Percentiles rank a stretch among this genome's conserved stretches.
These are phyloP conservation scores for Eulithis prunata DNA, from an alignment of 2,888 invertebrate genomes.

Conservation along the genomic window DNA sequence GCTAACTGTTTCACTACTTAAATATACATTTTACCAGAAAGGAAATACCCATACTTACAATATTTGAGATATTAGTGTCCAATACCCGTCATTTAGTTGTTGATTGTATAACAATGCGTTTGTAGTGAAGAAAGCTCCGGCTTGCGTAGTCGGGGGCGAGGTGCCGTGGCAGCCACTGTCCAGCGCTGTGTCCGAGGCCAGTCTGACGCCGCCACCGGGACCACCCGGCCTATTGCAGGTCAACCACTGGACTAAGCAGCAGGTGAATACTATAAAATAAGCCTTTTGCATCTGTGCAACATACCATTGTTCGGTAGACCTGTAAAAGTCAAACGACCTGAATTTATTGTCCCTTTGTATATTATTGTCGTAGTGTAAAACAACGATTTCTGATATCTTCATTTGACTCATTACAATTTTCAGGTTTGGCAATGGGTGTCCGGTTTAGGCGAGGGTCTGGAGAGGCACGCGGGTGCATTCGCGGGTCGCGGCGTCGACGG, in stretches of 20 bases:
- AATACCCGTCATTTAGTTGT: conserved; percentile 27
- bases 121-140: conserved; percentile 84
- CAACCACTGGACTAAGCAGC: conserved; percentile 88
- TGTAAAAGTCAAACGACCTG: no score
- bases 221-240: conserved; percentile 62
- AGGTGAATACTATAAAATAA: conserved; percentile 73
- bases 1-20: neutral
- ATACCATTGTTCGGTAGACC: no score
- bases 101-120: conserved; percentile 55
- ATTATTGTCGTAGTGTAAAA: no score
- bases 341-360: no score
- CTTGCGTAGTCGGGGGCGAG: conserved; percentile 83
- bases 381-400: no score
- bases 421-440: conserved; percentile 97
- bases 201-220: conserved; percentile 73
- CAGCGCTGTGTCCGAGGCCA: conserved; percentile 74
- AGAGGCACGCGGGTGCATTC: conserved; percentile 94
- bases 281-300: no score
- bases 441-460: conserved; percentile 92
- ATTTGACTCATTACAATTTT: neutral
- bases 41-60: neutral
- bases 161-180: conserved; percentile 84
- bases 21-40: no score
- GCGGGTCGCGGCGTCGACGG: conserved; percentile 96
- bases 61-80: conserved; percentile 20